Base-by-base conservation (phyloP, 1,140 invertebrate genomes). In the Ephestia elutella region DNA sequence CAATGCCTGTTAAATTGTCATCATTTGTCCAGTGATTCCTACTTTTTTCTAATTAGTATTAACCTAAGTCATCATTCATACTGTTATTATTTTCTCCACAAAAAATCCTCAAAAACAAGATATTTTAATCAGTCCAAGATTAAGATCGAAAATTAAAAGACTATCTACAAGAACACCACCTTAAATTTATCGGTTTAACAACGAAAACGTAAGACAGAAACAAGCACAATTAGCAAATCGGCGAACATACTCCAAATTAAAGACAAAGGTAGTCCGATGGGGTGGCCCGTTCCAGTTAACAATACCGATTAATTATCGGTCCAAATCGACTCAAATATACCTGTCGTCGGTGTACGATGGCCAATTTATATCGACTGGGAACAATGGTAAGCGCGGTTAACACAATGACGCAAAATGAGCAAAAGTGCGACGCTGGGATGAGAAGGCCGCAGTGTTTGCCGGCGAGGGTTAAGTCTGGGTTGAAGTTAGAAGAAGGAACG, bases 271-370 rank as follows among this genome's bases (percentile, higher is more conserved):
- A 66, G 69, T 59, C 56, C 63, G 71, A 77, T 78, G 80, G 83
- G 83, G 82, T 86, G 82, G 83, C 62, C 82, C 68, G 65, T 67
- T 70, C 64, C 79, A 77, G 78, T 78, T 82, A 74, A 86, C 83
- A 86, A 86, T 82, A 82, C 79, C 78, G 85, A 88, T 86, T 88
- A 88, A 88, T 88, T 88, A 88, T 84, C 82, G 83, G 69, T 71
- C 72, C 72, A 86, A 86, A 85, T 81, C 85, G 85, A 88, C 76
- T 86, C 82, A 86, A 88, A 88, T 86, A 86, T 88, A 88, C 83
- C 85, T 87, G 85, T 86, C 85, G 82, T 73, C 68, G 76, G 65
- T 77, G 76, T 73, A 78, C 73, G 71, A 75, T 72, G 80, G 75
- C 82, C 80, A 82, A 87, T 87, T 87, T 87, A 87, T 87, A 81